Base-by-base conservation (phyloP, 2,113 vertebrate genomes). In the Cromileptes altivelis region DNA sequence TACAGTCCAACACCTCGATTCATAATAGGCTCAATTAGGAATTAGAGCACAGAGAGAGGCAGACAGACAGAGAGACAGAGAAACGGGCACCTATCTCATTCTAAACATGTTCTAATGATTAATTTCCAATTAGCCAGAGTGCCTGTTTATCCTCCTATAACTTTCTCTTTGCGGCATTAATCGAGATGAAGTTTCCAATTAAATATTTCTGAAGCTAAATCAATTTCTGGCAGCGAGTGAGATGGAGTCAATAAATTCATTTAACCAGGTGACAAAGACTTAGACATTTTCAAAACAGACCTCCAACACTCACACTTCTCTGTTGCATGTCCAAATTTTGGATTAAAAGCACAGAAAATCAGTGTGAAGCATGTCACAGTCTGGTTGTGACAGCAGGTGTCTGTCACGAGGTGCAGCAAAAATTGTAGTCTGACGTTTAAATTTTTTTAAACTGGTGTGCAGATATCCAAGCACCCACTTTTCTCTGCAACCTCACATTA, bases 71-170 rank as follows among this genome's bases (percentile, higher is more conserved):
- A 67, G 56, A 25, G 13, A 65, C 18, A 42, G 19, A 58, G 53
- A 64, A 47, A 25, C 18, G 4, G 33, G 14, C 64, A 82, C 64
- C 49, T 33, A 61, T 78, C 52, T 75, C 30, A 72, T 63, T 80
- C 33, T 47, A 14, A 63, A 33, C 21, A 65, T 55, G 62, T 69
- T 84, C 64, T 69, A 70, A 80, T 85, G 64, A 91, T 82, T 80
- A 49, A 86, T 84, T 70, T 86, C n/a, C 69, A 88, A 85, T 88
- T 85, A 85, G 40, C 50, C 64, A 71, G 62, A 86, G 85, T 85
- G 70, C 45, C 60, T 86, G 76, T 84, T 84, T 91, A 78, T 85
- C 80, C 68, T 80, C 40, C 21, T 60, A 81, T 75, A 88, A 75
- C 72, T 78, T 70, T 76, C 47, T 78, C 50, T 89, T 77, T 78